A percentile compares a stretch with the other conserved stretches of the same genome.
phyloP scores from a whole-genome alignment of 1,140 invertebrate genomes.

The Acyrthosiphon pisum region DNA sequence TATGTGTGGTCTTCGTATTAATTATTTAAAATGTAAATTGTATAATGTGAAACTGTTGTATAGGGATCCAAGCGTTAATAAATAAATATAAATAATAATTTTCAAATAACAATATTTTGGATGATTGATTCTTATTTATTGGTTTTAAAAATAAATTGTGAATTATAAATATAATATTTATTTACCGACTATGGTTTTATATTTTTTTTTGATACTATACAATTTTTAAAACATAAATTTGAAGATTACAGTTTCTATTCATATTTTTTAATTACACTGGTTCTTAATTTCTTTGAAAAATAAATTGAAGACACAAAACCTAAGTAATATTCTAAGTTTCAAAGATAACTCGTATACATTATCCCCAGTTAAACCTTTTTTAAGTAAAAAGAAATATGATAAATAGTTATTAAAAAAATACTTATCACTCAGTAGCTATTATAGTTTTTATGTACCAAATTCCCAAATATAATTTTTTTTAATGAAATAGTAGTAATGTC shows the following conservation, averaged over 20 bases:
- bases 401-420: background rate
- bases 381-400: background rate
- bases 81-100: no score
- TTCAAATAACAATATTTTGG: background rate
- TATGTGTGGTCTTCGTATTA: no score
- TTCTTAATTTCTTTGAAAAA: background rate
- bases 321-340: constrained; percentile 9
- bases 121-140: background rate
- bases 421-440: background rate
- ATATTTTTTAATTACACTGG: background rate
- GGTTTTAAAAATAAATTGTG: background rate
- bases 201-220: background rate
- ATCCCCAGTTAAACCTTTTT: background rate
- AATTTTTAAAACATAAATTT: background rate
- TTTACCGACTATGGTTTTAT: background rate
- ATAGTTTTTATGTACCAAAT: background rate
- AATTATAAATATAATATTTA: background rate
- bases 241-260: background rate
- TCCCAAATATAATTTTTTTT: background rate
- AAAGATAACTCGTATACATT: background rate
- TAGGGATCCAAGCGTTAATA: no score
- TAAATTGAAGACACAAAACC: constrained; percentile 17
- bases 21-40: no score
- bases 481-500: background rate
- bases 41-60: no score